phyloP scores from a whole-genome alignment of 1,140 invertebrate genomes.

The Drosophila yakuba region DNA sequence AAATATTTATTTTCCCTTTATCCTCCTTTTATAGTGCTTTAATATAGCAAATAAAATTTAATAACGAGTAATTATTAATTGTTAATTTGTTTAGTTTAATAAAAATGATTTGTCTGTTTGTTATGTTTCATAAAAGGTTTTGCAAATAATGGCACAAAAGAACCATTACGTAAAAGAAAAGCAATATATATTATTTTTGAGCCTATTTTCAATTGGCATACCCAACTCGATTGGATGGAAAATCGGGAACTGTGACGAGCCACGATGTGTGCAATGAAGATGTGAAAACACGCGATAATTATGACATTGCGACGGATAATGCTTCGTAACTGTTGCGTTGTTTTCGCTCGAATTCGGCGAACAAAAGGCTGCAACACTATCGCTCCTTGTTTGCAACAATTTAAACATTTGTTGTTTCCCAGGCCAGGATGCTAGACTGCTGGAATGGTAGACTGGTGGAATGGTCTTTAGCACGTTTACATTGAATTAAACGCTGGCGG shows the following conservation, averaged over 20 bases:
- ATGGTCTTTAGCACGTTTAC: conserved; percentile 77
- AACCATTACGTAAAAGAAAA: no score
- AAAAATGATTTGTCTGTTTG: no score
- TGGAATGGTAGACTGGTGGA: no score
- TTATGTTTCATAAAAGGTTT: no score
- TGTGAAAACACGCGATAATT: conserved; percentile 24
- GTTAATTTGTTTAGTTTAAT: no score
- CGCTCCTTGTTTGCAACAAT: conserved; percentile 63
- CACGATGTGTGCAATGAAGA: not conserved
- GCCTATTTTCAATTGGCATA: not conserved
- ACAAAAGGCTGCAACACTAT: conserved; percentile 61
- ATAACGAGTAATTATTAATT: no score
- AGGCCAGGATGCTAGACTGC: conserved; percentile 45
- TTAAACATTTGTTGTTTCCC: conserved; percentile 65
- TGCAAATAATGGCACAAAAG: no score
- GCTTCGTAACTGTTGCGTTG: conserved; percentile 31
- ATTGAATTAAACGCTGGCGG: conserved; percentile 74
- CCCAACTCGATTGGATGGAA: not conserved
- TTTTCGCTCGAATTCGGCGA: conserved; percentile 11
- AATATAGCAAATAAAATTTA: no score
- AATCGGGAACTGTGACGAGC: not conserved
- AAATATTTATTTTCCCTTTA: no score
- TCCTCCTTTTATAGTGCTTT: no score
- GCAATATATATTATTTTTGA: no score
- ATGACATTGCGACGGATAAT: conserved; percentile 32